A percentile compares a stretch with the other conserved stretches of the same genome.
These are phyloP conservation scores for Maccullochella peelii DNA, from an alignment of 2,113 vertebrate genomes.

Conservation along the genomic window DNA sequence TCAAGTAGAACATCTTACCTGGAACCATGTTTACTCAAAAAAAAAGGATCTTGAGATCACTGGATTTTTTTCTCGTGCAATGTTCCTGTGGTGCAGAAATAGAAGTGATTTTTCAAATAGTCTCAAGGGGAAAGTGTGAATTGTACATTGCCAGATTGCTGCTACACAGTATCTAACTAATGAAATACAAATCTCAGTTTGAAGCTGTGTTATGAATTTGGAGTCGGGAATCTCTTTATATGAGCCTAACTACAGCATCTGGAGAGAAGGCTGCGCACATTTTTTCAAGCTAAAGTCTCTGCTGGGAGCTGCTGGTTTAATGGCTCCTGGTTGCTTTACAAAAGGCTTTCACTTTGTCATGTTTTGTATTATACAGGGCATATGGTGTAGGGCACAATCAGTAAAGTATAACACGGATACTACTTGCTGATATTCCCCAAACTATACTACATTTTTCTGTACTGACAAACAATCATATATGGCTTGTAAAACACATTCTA, in stretches of 20 bases:
- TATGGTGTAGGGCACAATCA: neutral
- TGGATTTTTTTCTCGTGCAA: slow-evolving; percentile 9
- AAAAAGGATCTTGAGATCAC: slow-evolving; percentile 35
- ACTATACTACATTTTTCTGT: neutral
- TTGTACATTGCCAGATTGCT: slow-evolving; percentile 40
- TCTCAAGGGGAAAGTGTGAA: slow-evolving; percentile 49
- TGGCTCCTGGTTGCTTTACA: slow-evolving; percentile 24
- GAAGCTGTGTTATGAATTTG: slow-evolving; percentile 43
- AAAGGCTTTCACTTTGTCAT: slow-evolving; percentile 16
- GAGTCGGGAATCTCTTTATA: slow-evolving; percentile 24
- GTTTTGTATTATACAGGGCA: neutral
- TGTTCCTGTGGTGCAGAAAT: slow-evolving; percentile 22
- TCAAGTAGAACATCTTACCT: slow-evolving; percentile 25
- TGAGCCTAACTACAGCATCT: slow-evolving; percentile 4
- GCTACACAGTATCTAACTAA: slow-evolving; percentile 50
- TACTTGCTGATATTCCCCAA: neutral
- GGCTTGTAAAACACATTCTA: neutral
- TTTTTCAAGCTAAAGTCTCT: slow-evolving; percentile 35
- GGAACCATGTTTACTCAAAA: slow-evolving; percentile 42
- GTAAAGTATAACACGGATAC: neutral
- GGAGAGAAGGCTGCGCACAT: slow-evolving; percentile 4
- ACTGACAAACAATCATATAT: neutral
- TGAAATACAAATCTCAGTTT: slow-evolving; percentile 50
- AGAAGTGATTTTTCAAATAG: slow-evolving; percentile 40
- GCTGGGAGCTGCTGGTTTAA: slow-evolving; percentile 34